Percentiles rank a stretch among this genome's conserved stretches.
phyloP scores from a whole-genome alignment of 2,797 vertebrate species.

The Falco concolor region DNA sequence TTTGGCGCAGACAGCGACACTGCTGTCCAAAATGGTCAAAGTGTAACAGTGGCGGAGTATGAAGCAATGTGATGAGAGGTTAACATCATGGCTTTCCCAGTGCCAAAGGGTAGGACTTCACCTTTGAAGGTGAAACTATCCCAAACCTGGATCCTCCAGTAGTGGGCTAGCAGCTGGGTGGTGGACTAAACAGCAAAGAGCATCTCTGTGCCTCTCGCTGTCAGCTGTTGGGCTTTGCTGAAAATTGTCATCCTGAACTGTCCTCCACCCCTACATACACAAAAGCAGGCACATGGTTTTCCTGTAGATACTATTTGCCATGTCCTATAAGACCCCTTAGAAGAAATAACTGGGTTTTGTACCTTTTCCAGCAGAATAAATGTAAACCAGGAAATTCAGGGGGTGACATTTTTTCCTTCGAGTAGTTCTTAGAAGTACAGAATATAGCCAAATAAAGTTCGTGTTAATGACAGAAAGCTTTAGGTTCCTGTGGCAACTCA shows the following conservation, averaged over 20 bases:
- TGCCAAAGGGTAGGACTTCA: background rate
- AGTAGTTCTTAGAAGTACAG: background rate
- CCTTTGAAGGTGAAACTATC: background rate
- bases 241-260: background rate
- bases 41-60: accelerated
- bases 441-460: background rate
- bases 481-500: background rate
- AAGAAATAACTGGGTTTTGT: background rate
- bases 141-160: background rate
- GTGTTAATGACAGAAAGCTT: background rate
- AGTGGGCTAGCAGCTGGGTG: background rate
- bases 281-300: background rate
- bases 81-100: background rate
- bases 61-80: background rate
- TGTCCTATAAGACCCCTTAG: background rate
- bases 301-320: background rate
- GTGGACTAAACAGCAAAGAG: background rate
- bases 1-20: background rate
- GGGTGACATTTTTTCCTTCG: background rate
- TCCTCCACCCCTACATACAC: background rate
- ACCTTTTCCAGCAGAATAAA: background rate
- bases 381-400: background rate
- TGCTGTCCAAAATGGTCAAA: background rate
- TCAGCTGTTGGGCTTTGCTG: background rate
- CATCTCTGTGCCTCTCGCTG: background rate